Base-by-base conservation (phyloP, 2,888 invertebrate species). In the Aelia acuminata region DNA sequence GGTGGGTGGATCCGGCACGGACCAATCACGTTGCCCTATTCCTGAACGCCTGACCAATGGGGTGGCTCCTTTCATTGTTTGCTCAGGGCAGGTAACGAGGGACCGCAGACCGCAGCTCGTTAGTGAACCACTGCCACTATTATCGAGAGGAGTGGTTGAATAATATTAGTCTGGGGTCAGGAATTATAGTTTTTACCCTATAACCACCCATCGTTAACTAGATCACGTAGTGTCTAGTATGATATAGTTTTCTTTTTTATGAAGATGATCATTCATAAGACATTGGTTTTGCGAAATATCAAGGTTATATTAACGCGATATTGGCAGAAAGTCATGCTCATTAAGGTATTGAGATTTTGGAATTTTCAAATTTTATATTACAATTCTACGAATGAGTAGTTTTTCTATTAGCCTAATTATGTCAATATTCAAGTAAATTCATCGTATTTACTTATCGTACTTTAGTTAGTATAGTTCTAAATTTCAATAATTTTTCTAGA, bases 61-160 rank as follows among this genome's bases (percentile, higher is more conserved):
- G 43, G 13, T 3, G 10, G 13, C 80, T 22, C 43, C 63, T 70
- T 70, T 70, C 63, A 70, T 70, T 80, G 80, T 80, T 80, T 80
- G 80, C 15, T 80, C 5, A 43, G 43, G 43, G 4, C 35, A 80
- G 43, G 43, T 39, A 39, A 80, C 43, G 43, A 80, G 43, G 43
- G 63, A 80, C 80, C 80, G 43, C 80, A 80, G 80, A 80, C 80
- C 80, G 3, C 80, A 80, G 43, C 80, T 80, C 80, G 80, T 80
- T 80, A 80, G 80, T 10, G 5, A 0, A 39, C 75, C 39, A 10
- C 80, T n/a, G 43, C 11, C 43, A 20, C 43, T 15, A 39, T 43
- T 80, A 43, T n/a, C 80, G 22, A 22, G 22, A 10, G 43, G 43
- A 43, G 39, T 75, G 75, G 75, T 80, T n/a, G 43, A 3, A 80